Evolutionary conservation across 2,797 vertebrate genomes (phyloP).

Genomic region (Crenichthys baileyi): DNA sequence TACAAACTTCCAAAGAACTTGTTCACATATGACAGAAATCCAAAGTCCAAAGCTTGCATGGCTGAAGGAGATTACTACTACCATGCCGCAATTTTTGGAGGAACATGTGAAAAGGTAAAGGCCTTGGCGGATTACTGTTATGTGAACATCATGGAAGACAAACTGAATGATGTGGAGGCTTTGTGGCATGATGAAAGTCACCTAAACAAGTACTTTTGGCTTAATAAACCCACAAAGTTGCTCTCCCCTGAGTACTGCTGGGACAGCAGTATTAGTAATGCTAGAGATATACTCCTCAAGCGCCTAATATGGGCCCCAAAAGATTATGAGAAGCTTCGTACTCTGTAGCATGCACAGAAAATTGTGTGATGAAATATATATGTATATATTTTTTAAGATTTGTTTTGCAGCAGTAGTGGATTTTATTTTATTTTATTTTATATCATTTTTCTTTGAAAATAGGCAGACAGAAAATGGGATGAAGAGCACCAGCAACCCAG

Average conservation of each 20-base stretch:
- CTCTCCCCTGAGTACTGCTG: slow-evolving; percentile 78
- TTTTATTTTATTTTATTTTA: too few species aligned
- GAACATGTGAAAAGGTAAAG: slow-evolving; percentile 55
- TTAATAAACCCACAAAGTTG: slow-evolving; percentile 67
- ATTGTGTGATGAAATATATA: too few species aligned
- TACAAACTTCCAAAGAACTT: slow-evolving; percentile 48
- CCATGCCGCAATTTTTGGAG: slow-evolving; percentile 74
- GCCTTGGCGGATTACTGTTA: slow-evolving; percentile 55
- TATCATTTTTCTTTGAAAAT: too few species aligned
- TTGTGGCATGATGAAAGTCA: slow-evolving; percentile 79
- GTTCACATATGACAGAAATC: slow-evolving; percentile 68
- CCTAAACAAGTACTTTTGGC: slow-evolving; percentile 74
- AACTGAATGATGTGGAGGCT: slow-evolving; percentile 64
- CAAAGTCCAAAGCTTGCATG: slow-evolving; percentile 69
- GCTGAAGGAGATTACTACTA: slow-evolving; percentile 70
- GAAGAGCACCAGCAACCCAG: too few species aligned
- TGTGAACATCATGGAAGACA: slow-evolving; percentile 63
- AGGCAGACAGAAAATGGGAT: too few species aligned
- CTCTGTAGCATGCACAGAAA: rapidly evolving
- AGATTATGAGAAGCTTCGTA: slow-evolving; percentile 51
- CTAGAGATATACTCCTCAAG: slow-evolving; percentile 34
- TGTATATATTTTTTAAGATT: too few species aligned
- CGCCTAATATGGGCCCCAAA: slow-evolving; percentile 77
- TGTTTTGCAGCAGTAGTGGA: too few species aligned
- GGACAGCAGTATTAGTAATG: slow-evolving; percentile 17